Evolutionary conservation across 2,888 invertebrate species (phyloP).

Genomic region (Pandemis corylana): DNA sequence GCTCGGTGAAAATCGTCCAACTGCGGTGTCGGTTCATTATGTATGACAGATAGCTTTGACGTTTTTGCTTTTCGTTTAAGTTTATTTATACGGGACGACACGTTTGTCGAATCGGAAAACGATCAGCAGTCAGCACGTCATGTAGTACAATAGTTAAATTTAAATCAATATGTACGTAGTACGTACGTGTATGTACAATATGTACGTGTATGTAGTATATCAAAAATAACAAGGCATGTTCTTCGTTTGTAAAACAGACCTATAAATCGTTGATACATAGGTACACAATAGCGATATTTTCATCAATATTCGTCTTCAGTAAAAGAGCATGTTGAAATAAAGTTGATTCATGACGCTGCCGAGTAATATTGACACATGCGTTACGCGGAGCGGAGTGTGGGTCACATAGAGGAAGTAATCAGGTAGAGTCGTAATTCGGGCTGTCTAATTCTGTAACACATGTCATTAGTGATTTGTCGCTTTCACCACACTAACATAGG

Average conservation of each 20-base stretch:
- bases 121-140: no score
- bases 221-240: no score
- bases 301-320: slow-evolving; percentile 4
- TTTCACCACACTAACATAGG: no score
- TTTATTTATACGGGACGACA: neutral
- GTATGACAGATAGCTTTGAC: neutral
- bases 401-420: no score
- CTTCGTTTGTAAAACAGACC: neutral
- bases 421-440: no score
- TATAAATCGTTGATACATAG: slow-evolving; percentile 1
- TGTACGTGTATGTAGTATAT: no score
- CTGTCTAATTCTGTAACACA: no score
- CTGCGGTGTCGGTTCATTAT: neutral
- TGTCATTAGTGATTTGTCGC: no score
- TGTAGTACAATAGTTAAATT: no score
- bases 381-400: slow-evolving; percentile 11
- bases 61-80: neutral
- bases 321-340: slow-evolving; percentile 1
- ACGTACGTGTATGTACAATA: no score
- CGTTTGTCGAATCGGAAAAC: neutral
- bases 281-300: neutral
- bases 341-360: slow-evolving; percentile 21
- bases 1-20: neutral
- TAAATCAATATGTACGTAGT: no score
- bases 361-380: slow-evolving; percentile 23